Evolutionary conservation across 2,888 invertebrate species (phyloP).

Genomic region (Brachypalpus laphriformis): DNA sequence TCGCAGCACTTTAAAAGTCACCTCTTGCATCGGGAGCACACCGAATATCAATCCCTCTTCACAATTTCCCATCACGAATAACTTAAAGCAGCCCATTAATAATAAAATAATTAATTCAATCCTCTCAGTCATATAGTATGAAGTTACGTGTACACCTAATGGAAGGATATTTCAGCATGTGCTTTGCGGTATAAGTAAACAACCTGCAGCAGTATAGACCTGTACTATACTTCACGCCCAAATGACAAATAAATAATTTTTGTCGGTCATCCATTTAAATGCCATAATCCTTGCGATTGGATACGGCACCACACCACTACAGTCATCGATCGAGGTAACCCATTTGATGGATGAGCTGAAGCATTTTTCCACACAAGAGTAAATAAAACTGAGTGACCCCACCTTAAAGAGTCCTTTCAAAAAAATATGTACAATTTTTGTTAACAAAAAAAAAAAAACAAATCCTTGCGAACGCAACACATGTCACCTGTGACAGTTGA

Average conservation of each 20-base stretch:
- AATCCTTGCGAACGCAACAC: slow-evolving; percentile 45
- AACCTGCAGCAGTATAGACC: neutral
- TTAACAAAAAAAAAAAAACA: neutral
- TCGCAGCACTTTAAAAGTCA: neutral
- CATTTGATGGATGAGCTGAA: slow-evolving; percentile 51
- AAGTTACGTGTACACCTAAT: neutral
- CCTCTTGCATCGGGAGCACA: neutral
- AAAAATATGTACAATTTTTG: neutral
- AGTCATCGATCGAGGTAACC: slow-evolving; percentile 43
- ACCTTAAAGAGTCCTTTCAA: slow-evolving; percentile 6
- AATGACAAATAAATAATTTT: slow-evolving; percentile 48
- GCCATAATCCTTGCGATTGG: slow-evolving; percentile 56
- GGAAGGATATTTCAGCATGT: neutral
- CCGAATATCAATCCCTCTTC: slow-evolving; percentile 35
- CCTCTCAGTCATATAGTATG: neutral
- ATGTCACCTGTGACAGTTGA: slow-evolving; percentile 36
- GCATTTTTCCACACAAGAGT: neutral
- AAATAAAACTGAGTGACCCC: neutral
- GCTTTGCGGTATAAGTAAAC: neutral
- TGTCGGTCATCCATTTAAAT: slow-evolving; percentile 49
- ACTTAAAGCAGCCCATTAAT: slow-evolving; percentile 39
- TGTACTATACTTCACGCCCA: slow-evolving; percentile 12
- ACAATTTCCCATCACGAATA: slow-evolving; percentile 47
- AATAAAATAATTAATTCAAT: slow-evolving; percentile 40
- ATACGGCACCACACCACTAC: slow-evolving; percentile 19